Percentiles rank a stretch among this genome's conserved stretches.
Evolutionary conservation across 2,888 invertebrate species (phyloP).

Genomic region (Trisateles emortualis): DNA sequence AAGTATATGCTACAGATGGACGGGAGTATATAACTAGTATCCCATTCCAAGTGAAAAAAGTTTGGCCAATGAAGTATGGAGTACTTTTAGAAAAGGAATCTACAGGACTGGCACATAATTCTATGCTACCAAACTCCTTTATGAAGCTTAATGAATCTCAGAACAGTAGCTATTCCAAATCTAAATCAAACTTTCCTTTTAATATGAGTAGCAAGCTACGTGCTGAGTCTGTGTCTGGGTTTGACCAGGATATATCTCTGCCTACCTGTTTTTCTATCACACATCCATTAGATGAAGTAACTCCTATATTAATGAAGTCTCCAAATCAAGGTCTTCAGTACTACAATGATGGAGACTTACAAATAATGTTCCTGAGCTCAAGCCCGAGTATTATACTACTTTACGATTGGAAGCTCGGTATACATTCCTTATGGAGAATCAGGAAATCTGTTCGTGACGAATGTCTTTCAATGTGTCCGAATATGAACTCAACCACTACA

Average conservation of each 20-base stretch:
- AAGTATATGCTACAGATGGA: slow-evolving; percentile 92
- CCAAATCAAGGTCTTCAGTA: slow-evolving; percentile 86
- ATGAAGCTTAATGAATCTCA: slow-evolving; percentile 74
- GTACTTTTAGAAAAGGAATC: slow-evolving; percentile 93
- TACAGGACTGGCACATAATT: slow-evolving; percentile 65
- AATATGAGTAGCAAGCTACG: slow-evolving; percentile 76
- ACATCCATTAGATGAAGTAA: slow-evolving; percentile 96
- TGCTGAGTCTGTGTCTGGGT: slow-evolving; percentile 71
- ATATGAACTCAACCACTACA: slow-evolving; percentile 74
- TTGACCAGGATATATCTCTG: slow-evolving; percentile 84
- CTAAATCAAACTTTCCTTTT: slow-evolving; percentile 60
- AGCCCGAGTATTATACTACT: slow-evolving; percentile 93
- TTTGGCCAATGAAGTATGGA: slow-evolving; percentile 95
- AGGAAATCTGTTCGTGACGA: slow-evolving; percentile 92
- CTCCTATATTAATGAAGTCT: slow-evolving; percentile 92
- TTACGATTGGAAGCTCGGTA: slow-evolving; percentile 91
- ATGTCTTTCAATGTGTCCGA: slow-evolving; percentile 87
- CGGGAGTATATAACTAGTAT: slow-evolving; percentile 94
- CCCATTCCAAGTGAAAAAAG: slow-evolving; percentile 92
- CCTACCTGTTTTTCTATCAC: slow-evolving; percentile 95
- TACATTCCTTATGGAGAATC: slow-evolving; percentile 94
- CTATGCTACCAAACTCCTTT: slow-evolving; percentile 69
- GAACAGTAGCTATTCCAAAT: slow-evolving; percentile 70
- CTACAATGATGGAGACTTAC: slow-evolving; percentile 88
- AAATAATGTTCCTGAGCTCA: slow-evolving; percentile 92